These are phyloP conservation scores for Lycocorax pyrrhopterus DNA, from an alignment of 2,113 vertebrate genomes.

Conservation along the genomic window DNA sequence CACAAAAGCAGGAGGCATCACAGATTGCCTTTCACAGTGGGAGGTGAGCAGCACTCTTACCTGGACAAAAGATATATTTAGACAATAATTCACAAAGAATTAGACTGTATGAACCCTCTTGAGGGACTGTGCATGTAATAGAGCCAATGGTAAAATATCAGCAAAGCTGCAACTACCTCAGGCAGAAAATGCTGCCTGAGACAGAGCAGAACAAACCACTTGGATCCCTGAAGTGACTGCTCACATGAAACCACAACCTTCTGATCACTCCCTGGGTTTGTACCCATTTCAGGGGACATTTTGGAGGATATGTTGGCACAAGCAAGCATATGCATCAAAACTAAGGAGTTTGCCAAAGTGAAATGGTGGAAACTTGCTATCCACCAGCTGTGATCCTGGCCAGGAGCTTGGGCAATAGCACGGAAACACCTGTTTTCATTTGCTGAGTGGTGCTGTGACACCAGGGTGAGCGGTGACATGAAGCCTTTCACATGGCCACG, in stretches of 20 bases:
- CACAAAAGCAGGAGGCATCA: neutral
- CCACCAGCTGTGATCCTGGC: neutral
- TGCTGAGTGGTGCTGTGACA: neutral
- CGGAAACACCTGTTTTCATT: neutral
- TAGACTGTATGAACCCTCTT: neutral
- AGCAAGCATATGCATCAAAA: neutral
- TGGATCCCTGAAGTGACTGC: neutral
- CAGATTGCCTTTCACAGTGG: neutral
- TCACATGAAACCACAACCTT: neutral
- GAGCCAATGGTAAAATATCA: neutral
- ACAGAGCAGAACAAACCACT: neutral
- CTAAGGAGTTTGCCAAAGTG: neutral
- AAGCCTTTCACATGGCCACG: neutral
- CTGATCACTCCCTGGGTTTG: neutral
- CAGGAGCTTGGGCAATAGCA: neutral
- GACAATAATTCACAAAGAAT: neutral
- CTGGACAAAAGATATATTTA: neutral
- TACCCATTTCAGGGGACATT: neutral
- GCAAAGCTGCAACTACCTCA: neutral
- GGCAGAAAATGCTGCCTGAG: neutral
- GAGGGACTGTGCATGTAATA: neutral
- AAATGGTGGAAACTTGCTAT: neutral
- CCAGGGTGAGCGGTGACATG: accelerated
- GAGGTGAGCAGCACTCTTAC: neutral
- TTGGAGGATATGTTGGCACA: neutral